Conservation (phyloP, 2,113 vertebrate species). For the Istiophorus platypterus region DNA sequence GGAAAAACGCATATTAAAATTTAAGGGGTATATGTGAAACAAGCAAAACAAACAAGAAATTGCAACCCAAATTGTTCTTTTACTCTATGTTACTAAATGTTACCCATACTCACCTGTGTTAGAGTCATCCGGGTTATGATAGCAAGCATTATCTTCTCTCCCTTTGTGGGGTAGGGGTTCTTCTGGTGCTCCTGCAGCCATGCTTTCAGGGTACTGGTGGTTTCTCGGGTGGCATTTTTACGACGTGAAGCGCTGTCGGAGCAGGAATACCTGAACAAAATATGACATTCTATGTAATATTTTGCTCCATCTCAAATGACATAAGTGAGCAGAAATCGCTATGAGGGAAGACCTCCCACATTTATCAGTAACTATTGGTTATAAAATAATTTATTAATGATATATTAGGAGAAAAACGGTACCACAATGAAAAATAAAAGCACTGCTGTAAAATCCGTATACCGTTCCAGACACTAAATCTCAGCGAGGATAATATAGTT, state of each 20-base stretch:
- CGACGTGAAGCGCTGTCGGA: slow-evolving; percentile 91
- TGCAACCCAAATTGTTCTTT: neutral
- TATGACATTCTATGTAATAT: neutral
- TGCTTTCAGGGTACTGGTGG: slow-evolving; percentile 93
- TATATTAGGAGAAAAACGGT: neutral
- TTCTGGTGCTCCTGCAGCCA: slow-evolving; percentile 94
- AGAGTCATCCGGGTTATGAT: slow-evolving; percentile 95
- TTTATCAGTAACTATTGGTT: neutral
- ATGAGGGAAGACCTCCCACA: neutral
- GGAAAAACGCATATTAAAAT: neutral
- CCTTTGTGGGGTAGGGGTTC: slow-evolving; percentile 91
- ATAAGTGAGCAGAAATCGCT: neutral
- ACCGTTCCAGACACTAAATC: neutral
- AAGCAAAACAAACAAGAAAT: no score
- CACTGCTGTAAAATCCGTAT: neutral
- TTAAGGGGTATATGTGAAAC: neutral
- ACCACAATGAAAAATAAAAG: neutral
- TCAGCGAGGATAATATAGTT: neutral
- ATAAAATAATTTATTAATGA: slow-evolving; percentile 15
- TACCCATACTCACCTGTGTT: slow-evolving; percentile 77
- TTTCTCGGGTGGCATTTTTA: slow-evolving; percentile 96
- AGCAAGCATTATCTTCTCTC: slow-evolving; percentile 92
- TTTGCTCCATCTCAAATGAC: neutral
- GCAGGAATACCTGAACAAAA: slow-evolving; percentile 87
- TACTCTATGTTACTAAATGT: neutral